phyloP scores from a whole-genome alignment of 2,888 invertebrate genomes.

The Rugalucina vietnamica region DNA sequence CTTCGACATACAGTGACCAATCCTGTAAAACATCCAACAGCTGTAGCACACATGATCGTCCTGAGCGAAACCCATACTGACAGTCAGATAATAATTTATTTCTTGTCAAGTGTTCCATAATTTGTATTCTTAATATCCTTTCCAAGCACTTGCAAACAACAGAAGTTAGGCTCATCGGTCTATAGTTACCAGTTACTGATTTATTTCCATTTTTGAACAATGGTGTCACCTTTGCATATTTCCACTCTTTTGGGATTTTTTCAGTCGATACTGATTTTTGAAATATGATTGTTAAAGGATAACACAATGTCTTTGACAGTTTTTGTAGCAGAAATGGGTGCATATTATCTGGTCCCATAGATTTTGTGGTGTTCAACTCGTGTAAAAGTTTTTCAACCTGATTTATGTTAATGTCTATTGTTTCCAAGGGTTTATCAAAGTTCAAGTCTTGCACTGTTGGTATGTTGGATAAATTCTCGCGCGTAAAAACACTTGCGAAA shows the following conservation, averaged over 20 bases:
- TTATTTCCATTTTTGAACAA: neutral
- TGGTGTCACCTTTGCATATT: conserved; percentile 4
- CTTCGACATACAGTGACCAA: conserved; percentile 29
- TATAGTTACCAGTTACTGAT: neutral
- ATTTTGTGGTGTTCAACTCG: conserved; percentile 9
- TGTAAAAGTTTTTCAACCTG: conserved; percentile 6
- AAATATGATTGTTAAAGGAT: conserved; percentile 8
- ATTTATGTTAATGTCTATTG: neutral
- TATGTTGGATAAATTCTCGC: conserved; percentile 14
- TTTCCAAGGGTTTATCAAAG: conserved; percentile 9
- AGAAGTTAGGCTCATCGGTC: neutral
- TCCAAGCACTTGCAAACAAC: neutral
- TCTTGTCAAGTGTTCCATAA: neutral
- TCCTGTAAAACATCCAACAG: conserved; percentile 32
- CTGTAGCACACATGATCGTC: conserved; percentile 31
- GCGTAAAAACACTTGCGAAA: conserved; percentile 26
- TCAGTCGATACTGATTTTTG: neutral
- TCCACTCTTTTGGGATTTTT: neutral
- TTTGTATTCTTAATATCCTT: neutral
- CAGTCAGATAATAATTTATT: conserved; percentile 23
- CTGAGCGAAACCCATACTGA: conserved; percentile 30
- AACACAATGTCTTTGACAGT: neutral
- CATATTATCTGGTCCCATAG: conserved; percentile 14
- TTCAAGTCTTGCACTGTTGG: conserved; percentile 11
- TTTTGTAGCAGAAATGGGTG: conserved; percentile 9